Percentiles rank a stretch among this genome's conserved stretches.
phyloP scores from a whole-genome alignment of 2,888 invertebrate genomes.

The Drosophila atripex region DNA sequence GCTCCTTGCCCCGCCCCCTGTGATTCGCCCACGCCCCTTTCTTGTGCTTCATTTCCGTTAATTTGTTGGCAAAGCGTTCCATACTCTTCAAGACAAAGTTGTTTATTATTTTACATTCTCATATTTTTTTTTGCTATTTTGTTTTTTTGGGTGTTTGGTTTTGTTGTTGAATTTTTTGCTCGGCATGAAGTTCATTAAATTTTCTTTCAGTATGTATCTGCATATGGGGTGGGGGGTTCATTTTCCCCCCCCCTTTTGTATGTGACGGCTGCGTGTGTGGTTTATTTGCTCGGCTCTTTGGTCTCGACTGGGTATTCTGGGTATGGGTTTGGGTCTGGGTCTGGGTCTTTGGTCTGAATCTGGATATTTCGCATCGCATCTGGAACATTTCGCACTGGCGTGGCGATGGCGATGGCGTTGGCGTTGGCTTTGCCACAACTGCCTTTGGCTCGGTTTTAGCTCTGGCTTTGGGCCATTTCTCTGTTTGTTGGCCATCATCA shows the following conservation, averaged over 20 bases:
- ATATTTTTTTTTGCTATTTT: slow-evolving; percentile 50
- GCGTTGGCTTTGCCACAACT: slow-evolving; percentile 23
- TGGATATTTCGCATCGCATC: slow-evolving; percentile 38
- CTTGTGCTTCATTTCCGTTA: slow-evolving; percentile 81
- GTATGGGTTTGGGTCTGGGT: slow-evolving; percentile 20
- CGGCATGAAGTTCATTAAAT: slow-evolving; percentile 28
- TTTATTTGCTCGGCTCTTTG: slow-evolving; percentile 48
- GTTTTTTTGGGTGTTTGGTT: slow-evolving; percentile 26
- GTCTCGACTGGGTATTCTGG: slow-evolving; percentile 36
- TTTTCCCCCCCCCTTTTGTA: slow-evolving; percentile 41
- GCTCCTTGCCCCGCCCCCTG: slow-evolving; percentile 34
- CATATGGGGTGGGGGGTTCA: slow-evolving; percentile 8
- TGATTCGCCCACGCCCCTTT: slow-evolving; percentile 51
- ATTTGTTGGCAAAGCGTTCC: slow-evolving; percentile 82
- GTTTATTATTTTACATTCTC: slow-evolving; percentile 80
- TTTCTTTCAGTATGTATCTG: slow-evolving; percentile 27
- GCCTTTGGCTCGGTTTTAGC: slow-evolving; percentile 16
- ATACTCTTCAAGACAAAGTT: slow-evolving; percentile 83
- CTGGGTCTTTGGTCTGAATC: slow-evolving; percentile 34
- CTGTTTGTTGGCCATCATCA: slow-evolving; percentile 45
- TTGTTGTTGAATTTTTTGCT: slow-evolving; percentile 24
- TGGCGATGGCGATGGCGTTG: slow-evolving; percentile 27
- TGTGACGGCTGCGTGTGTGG: slow-evolving; percentile 48
- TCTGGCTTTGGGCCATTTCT: slow-evolving; percentile 10
- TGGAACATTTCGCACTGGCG: slow-evolving; percentile 46